phyloP scores from a whole-genome alignment of 1,140 invertebrate genomes.

The Caenorhabditis tropicalis region DNA sequence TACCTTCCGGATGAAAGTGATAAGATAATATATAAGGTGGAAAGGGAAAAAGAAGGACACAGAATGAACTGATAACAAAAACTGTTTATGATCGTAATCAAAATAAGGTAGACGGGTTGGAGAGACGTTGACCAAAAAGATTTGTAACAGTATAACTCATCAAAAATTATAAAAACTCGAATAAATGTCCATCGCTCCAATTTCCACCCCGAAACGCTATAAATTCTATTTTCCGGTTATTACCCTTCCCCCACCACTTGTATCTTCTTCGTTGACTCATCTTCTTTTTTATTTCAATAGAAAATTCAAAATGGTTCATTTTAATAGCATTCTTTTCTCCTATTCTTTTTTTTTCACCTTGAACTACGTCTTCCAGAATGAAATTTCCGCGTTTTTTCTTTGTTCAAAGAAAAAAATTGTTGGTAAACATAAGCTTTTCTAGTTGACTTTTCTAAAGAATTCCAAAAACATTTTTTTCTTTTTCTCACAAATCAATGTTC shows the following conservation, averaged over 20 bases:
- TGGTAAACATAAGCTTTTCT: background rate
- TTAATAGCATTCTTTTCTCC: background rate
- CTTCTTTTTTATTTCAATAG: background rate
- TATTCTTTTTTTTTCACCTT: background rate
- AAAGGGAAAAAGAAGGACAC: background rate
- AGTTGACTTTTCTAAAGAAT: too few species aligned
- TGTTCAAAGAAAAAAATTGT: too few species aligned
- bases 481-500: too few species aligned
- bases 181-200: background rate
- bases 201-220: background rate
- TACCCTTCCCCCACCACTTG: background rate
- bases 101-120: background rate
- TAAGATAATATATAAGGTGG: background rate
- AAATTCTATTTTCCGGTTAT: slow-evolving; percentile 23
- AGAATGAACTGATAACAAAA: background rate
- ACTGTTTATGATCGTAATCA: background rate
- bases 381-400: too few species aligned
- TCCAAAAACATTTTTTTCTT: too few species aligned
- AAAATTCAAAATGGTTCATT: background rate
- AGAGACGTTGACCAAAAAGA: background rate
- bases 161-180: background rate
- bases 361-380: background rate
- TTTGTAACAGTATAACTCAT: background rate
- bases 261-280: background rate
- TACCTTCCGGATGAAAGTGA: slow-evolving; percentile 32